Evolutionary conservation across 2,113 vertebrate species (phyloP), one percentile per base, ranked within the genome.

Genomic region (Etheostoma cragini): DNA sequence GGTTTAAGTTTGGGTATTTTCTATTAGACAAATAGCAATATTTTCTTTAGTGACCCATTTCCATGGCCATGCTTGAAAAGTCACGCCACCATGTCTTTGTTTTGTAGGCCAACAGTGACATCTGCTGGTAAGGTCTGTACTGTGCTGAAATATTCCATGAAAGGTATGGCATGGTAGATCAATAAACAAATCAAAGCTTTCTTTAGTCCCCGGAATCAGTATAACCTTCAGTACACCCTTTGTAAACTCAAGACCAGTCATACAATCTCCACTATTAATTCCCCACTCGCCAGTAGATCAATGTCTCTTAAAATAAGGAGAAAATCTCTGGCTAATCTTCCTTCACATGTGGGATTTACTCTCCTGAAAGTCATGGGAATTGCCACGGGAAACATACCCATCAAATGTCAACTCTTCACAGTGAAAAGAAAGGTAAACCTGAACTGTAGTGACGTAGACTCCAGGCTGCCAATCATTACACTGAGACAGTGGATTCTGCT

Each of bases 91-190:
- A 17, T 35, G 15, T 50, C 6, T 61, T 16, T 72, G 13, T 81
- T 86, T 68, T 72, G 30, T 73, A 57, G 49, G 42, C 38, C 61
- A 87, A 87, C 45, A 75, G 60, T 13, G 89, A 81, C 92, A 86
- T 87, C 93, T 90, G 75, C 83, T 91, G 88, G 83, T 67, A 30
- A 68, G 3, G 0, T 60, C 13, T 72, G 46, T 56, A 49, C 24
- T 58, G n/a, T 81, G 65, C 76, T 58, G 70, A 60, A 22, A 22
- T 24, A 19, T 17, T 61, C 22, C 12, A 30, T 3, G 11, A 38
- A 57, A 4, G 13, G 47, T 3, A 6, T 61, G 60, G 17, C 26
- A 56, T n/a, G 19, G 42, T n/a, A 16, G 42, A 26, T 67, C 47
- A 57, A 7, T 58, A 70, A 24, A 50, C 8, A 35, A 70, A 56